These are phyloP conservation scores for Masticophis lateralis DNA, from an alignment of 2,797 vertebrate genomes.

Conservation along the genomic window DNA sequence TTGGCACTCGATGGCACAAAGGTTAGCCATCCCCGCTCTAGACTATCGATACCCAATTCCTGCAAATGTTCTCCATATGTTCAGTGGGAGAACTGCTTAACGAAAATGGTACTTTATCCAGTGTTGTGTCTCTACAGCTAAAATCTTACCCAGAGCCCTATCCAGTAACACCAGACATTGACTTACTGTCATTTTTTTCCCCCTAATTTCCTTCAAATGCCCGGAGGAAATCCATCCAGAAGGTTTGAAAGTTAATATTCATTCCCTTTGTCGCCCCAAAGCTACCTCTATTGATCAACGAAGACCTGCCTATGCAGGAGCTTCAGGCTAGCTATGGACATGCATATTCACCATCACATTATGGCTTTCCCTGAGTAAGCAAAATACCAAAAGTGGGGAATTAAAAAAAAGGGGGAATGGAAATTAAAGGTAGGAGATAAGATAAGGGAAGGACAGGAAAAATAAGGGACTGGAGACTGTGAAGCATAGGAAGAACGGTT, in stretches of 20 bases:
- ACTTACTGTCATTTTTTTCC: not conserved
- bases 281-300: not conserved
- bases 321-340: not conserved
- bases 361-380: not conserved
- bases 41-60: not conserved
- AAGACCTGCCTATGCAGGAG: not conserved
- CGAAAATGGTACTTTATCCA: not conserved
- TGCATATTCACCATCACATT: not conserved
- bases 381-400: not conserved
- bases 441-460: not conserved
- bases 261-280: not conserved
- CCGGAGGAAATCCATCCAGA: not conserved
- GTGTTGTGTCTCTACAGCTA: not conserved
- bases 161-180: not conserved
- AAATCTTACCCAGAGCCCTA: not conserved
- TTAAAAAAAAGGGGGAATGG: not conserved
- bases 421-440: not conserved
- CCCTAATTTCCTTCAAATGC: not conserved
- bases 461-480: not conserved
- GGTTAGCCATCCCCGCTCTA: too few species aligned
- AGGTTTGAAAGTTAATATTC: not conserved
- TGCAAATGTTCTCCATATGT: not conserved
- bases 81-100: not conserved
- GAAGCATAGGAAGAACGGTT: not conserved
- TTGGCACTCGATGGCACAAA: too few species aligned